Base-by-base conservation (phyloP, 2,113 vertebrate species). In the Phycodurus eques region DNA sequence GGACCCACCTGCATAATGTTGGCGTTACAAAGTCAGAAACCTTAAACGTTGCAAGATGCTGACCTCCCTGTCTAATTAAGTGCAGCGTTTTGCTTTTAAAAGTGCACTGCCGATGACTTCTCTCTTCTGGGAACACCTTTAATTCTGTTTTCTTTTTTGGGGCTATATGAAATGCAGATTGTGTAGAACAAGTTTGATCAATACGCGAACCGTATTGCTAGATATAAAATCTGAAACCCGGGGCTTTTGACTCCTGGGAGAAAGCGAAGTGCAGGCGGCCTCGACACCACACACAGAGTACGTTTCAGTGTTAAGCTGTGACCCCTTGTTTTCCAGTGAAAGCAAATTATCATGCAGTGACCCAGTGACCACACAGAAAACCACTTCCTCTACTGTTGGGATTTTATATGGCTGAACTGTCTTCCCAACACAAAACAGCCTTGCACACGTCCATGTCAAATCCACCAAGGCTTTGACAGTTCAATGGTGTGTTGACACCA, bases 1-100 rank as follows among this genome's bases (percentile, higher is more conserved):
- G 83, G 73, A 83, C 74, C 86, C 86, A 86, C 85, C 86, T 92
- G 88, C 83, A 89, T 82, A 87, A 84, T 82, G 84, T 89, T 89
- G 86, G 65, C 83, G 68, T 65, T 67, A 76, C 75, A 87, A 81
- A 76, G 73, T 83, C 64, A 60, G 77, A 85, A 84, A 87, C 76
- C 67, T 83, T 90, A 89, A 90, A 88, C 79, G 85, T 86, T 92
- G 68, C 85, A 89, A 86, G 84, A 91, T 85, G 89, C 73, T 87
- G 83, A 88, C 79, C 83, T 82, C 77, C 80, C 85, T 85, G 82
- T 89, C 89, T 91, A 88, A 90, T 88, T 90, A 89, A 87, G 85
- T 84, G 87, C 86, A 88, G 79, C 74, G 20, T 85, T 82, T 78
- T 68, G 80, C 75, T 87, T 89, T 90, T 83, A 88, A 88, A 90